A percentile compares a stretch with the other conserved stretches of the same genome.
Evolutionary conservation across 2,888 invertebrate species (phyloP).

Genomic region (Idaea aversata): DNA sequence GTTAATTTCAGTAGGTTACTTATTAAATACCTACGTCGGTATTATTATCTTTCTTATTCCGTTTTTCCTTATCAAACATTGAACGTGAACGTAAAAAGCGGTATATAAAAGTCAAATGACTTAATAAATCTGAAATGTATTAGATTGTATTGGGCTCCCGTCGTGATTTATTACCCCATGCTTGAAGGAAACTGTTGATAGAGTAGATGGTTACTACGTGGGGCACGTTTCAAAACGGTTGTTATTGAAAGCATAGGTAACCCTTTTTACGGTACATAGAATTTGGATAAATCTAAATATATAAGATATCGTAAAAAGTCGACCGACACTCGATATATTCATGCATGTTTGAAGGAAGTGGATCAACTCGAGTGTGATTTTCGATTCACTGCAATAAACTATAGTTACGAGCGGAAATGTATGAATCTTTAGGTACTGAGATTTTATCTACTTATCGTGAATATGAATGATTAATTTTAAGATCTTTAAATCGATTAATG

Average conservation of each 20-base stretch:
- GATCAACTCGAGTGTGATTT: background rate
- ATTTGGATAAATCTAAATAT: background rate
- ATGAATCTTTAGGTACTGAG: too few species aligned
- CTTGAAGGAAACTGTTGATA: conserved; percentile 1
- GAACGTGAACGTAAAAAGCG: background rate
- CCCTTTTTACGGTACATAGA: background rate
- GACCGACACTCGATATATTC: background rate
- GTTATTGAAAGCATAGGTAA: background rate
- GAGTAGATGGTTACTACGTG: background rate
- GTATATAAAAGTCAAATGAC: background rate
- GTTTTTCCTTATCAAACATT: background rate
- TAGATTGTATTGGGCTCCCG: background rate
- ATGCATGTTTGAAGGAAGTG: background rate
- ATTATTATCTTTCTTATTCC: background rate
- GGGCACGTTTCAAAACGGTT: background rate
- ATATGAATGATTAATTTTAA: too few species aligned
- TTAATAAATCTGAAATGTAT: conserved; percentile 1
- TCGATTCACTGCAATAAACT: background rate
- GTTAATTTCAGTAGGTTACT: background rate
- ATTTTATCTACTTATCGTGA: too few species aligned
- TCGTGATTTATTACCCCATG: background rate
- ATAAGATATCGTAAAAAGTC: background rate
- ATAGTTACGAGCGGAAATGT: too few species aligned
- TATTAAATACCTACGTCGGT: background rate
- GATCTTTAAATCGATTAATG: too few species aligned